Evolutionary conservation across 2,797 vertebrate genomes (phyloP), one percentile per base, ranked within the genome.

Genomic region (Tenualosa thibaudeaui): DNA sequence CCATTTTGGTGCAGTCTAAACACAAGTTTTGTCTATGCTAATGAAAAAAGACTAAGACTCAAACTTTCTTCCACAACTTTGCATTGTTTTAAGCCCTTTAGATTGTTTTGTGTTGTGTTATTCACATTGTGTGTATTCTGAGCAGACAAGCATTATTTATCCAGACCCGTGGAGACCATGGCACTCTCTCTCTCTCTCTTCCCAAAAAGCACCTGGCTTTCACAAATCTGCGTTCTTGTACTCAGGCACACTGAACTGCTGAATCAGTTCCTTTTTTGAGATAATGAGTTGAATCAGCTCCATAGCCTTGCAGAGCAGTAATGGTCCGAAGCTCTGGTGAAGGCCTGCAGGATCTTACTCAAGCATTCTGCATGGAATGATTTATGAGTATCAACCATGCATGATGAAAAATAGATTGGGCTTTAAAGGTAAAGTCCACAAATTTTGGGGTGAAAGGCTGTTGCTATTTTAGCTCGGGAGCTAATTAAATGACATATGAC

Each of bases 261-360:
- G 68, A 75, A 75, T 75, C 68, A 75, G 68, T 75, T 75, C 31
- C 68, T 19, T 75, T 43, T 75, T 75, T 75, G 6, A 75, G 68
- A 75, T 75, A 75, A 75, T 75, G 40, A 75, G 31, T 75, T 40
- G 68, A 40, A 40, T 75, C 68, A 75, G 68, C 68, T 40, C 68
- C 68, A 43, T 19, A 75, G 68, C 17, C 68, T 75, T 40, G 68
- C 68, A 40, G 68, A 37, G 13, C 68, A 75, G 37, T 75, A 43
- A 75, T 75, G 31, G 68, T 40, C 31, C 68, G 6, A 75, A 75
- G 68, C 68, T 15, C 31, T 40, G 17, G 31, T 40, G 31, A 75
- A 17, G 68, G 68, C 31, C 31, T 75, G 68, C 37, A 75, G 68
- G 68, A 75, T 43, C 68, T 40, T 31, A 75, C 68, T 40, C 12